These are phyloP conservation scores for Cyaniris semiargus DNA, from an alignment of 2,888 invertebrate genomes.

Conservation along the genomic window DNA sequence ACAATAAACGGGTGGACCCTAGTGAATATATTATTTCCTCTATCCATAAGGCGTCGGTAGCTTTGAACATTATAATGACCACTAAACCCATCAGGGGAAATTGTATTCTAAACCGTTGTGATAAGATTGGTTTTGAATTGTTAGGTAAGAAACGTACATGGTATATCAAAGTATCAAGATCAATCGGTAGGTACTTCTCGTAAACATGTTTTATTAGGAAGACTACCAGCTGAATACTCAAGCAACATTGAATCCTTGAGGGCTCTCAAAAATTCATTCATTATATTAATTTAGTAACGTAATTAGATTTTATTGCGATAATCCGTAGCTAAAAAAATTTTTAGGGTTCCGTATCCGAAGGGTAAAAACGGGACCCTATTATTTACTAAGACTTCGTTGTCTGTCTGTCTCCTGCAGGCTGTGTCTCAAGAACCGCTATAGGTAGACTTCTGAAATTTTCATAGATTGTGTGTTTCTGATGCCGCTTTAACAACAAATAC, in stretches of 20 bases:
- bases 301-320: too few relatives aligned
- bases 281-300: too few relatives aligned
- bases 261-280: background rate
- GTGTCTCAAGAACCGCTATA: too few relatives aligned
- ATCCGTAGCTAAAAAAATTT: too few relatives aligned
- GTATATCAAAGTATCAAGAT: constrained; percentile 18
- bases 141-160: background rate
- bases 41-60: constrained; percentile 37
- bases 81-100: background rate
- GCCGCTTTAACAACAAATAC: too few relatives aligned
- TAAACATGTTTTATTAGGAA: background rate
- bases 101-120: background rate
- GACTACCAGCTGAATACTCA: background rate
- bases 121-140: background rate
- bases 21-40: constrained; percentile 40
- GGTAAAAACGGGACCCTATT: too few relatives aligned
- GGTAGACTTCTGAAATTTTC: too few relatives aligned
- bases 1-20: constrained; percentile 37
- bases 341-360: too few relatives aligned
- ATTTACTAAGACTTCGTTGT: too few relatives aligned
- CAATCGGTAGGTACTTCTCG: constrained; percentile 18
- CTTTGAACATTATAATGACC: constrained; percentile 37
- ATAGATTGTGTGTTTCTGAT: too few relatives aligned
- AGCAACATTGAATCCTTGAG: background rate
- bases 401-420: too few relatives aligned